phyloP scores from a whole-genome alignment of 1,140 invertebrate genomes.

The Cydia fagiglandana region DNA sequence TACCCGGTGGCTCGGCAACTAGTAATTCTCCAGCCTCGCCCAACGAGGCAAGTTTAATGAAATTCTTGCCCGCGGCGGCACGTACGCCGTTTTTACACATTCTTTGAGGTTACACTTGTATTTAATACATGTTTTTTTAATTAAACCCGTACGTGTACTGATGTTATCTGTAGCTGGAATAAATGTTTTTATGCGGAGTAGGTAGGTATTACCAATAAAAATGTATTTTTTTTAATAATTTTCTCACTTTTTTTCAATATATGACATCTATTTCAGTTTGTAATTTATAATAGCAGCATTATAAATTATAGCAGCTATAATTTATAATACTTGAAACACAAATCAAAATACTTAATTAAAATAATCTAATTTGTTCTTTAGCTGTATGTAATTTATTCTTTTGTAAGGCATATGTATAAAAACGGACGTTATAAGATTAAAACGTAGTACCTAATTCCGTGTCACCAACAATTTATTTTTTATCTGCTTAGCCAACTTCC shows the following conservation, averaged over 20 bases:
- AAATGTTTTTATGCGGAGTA: background rate
- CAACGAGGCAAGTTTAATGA: constrained; percentile 53
- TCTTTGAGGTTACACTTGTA: constrained; percentile 8
- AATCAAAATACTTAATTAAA: too few relatives aligned
- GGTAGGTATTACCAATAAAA: background rate
- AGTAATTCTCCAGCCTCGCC: constrained; percentile 42
- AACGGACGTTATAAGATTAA: too few relatives aligned
- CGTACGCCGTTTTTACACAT: constrained; percentile 19
- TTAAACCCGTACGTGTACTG: background rate
- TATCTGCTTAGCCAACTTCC: background rate
- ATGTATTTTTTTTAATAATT: too few relatives aligned
- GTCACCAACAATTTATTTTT: background rate
- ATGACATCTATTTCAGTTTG: too few relatives aligned
- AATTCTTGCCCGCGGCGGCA: constrained; percentile 43
- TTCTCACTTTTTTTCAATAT: too few relatives aligned
- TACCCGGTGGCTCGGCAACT: constrained; percentile 10
- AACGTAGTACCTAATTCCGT: too few relatives aligned
- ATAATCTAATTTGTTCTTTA: too few relatives aligned
- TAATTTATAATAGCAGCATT: too few relatives aligned
- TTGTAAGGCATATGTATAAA: too few relatives aligned
- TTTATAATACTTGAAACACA: too few relatives aligned
- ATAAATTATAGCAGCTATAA: too few relatives aligned
- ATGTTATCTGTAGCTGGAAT: background rate
- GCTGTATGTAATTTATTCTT: too few relatives aligned
- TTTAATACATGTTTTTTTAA: constrained; percentile 21